Percentiles rank a stretch among this genome's conserved stretches.
Conservation (phyloP, 2,797 vertebrate species). For the Hybognathus amarus region DNA sequence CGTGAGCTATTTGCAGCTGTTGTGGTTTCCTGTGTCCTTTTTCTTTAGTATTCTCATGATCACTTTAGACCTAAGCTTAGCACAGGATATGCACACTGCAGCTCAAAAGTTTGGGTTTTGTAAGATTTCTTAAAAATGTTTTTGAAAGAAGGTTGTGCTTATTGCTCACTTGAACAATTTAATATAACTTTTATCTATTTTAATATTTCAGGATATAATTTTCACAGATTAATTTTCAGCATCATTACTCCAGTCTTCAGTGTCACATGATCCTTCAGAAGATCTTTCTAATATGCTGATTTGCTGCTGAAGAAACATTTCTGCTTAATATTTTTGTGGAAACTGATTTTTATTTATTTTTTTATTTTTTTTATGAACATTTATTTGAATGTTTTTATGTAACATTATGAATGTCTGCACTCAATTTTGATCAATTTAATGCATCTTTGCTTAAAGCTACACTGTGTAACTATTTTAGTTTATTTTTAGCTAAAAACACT, state of each 20-base stretch:
- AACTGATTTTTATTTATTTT: no score
- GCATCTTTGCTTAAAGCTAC: not conserved
- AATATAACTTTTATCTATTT: no score
- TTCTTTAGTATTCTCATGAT: not conserved
- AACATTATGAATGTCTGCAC: not conserved
- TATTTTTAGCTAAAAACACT: no score
- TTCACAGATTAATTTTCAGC: not conserved
- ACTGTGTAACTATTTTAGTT: no score
- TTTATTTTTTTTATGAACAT: no score
- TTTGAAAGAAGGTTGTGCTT: no score
- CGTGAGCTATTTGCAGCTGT: not conserved
- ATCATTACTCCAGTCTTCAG: not conserved
- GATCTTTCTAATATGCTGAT: not conserved
- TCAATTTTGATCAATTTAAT: not conserved
- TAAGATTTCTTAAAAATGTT: not conserved
- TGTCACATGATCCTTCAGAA: not conserved
- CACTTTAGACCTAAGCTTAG: not conserved
- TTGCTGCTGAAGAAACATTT: not conserved
- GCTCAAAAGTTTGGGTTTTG: not conserved
- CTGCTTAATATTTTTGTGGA: not conserved
- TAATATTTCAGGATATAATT: no score
- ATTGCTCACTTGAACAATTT: no score
- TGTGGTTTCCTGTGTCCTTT: constrained; percentile 18
- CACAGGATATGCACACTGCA: not conserved
- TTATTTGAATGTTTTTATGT: not conserved